These are phyloP conservation scores for Gambelia wislizenii DNA, from an alignment of 2,797 vertebrate species.

Conservation along the genomic window DNA sequence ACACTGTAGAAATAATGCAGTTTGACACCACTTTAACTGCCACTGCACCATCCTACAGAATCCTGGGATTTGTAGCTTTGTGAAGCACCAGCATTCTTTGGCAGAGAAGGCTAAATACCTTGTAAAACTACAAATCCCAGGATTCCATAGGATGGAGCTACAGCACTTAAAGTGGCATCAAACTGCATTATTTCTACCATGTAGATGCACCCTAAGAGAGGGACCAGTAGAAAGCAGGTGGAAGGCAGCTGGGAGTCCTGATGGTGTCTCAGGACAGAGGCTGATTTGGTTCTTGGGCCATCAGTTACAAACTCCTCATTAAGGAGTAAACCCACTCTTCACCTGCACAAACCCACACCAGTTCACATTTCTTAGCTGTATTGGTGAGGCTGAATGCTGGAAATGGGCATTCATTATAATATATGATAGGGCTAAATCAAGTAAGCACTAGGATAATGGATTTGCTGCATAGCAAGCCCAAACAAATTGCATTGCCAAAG, in stretches of 20 bases:
- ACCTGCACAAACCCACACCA: background rate
- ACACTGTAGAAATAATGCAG: no score
- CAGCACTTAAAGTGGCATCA: no score
- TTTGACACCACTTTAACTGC: no score
- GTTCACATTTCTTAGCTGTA: background rate
- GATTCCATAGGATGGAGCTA: no score
- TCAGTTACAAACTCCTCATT: background rate
- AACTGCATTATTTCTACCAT: no score
- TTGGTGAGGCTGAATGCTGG: background rate
- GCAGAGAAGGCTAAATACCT: no score
- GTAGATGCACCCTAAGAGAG: no score
- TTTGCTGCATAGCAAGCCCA: background rate
- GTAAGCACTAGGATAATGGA: background rate
- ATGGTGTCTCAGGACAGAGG: background rate
- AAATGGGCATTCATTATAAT: no score
- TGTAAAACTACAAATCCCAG: no score
- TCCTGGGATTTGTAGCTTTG: no score
- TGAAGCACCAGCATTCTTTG: no score
- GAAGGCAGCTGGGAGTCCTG: background rate
- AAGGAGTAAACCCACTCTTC: background rate
- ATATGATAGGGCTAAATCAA: background rate
- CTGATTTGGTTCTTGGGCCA: background rate
- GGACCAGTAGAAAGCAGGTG: background rate
- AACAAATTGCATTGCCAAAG: background rate
- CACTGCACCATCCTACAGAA: no score